Base-by-base conservation (phyloP, 1,140 invertebrate species). In the Scaptomyza graminum region DNA sequence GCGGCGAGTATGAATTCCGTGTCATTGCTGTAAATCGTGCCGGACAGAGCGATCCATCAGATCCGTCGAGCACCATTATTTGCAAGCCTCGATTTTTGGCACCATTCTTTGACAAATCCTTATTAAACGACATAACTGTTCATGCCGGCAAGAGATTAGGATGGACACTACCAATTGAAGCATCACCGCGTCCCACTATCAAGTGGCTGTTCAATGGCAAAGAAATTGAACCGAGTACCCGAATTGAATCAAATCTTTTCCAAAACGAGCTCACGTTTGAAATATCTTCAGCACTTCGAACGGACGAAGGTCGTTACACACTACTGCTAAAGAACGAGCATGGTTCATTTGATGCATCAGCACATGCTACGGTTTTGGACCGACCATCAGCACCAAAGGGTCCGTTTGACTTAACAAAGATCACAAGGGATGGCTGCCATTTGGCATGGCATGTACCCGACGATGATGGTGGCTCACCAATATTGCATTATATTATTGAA, bases 11-110 rank as follows among this genome's bases (percentile, higher is more conserved):
- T 91, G 97, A 99, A 92, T 99, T 99, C 94, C 94, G 99, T 61
- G 95, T 99, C 0, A 96, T 97, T 91, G 98, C 99, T 15, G 96
- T 99, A 0, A 99, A 99, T 92, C 98, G 98, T 90, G 98, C 96
- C 28, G 99, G 98, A 22, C 95, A 95, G 60, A 97, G 98, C 69
- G 97, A 98, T 92, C 98, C 98, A 7, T 98, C 97, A 31, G 97
- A 99, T 87, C 95, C 97, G 5, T 98, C 97, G 3, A 92, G 94
- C 47, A 95, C 96, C 5, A 94, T 98, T 80, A 94, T 97, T 63
- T 96, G 96, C 47, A 98, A 97, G 92, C 95, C 96, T 16, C 93
- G 96, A 81, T 97, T 96, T 93, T 93, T 95, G 92, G 96, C 96
- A 55, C 98, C 98, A 65, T 94, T 94, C 67, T 96, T 98, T 79